Evolutionary conservation across 2,888 invertebrate species (phyloP), one percentile per base, ranked within the genome.

Genomic region (Cyclophora punctaria): DNA sequence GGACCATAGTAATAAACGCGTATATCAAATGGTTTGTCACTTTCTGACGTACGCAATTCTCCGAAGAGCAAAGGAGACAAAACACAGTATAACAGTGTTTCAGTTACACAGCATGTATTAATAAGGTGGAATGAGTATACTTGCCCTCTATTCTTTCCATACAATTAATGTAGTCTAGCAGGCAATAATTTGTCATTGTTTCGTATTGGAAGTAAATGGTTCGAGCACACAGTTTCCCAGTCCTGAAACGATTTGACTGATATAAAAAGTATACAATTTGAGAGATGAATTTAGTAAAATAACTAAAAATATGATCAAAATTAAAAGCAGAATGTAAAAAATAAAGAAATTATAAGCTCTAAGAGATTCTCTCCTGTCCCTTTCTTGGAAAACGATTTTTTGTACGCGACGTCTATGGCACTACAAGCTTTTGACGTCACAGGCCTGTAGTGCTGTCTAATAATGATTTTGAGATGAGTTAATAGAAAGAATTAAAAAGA

Each of bases 141-240:
- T 20, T 52, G 75, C 76, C 51, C 50, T 72, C 70, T 48, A 65
- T 69, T 52, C 66, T 52, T 41, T 71, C 67, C 67, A 68, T 66
- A 45, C 78, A 78, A 48, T 78, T 78, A 2, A 73, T 64, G 37
- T 63, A 77, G 45, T 77, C 75, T 55, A 78, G 3, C 50, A 68
- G 48, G 44, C 78, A 78, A 48, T 73, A 77, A 52, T 63, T 73
- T 2, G 60, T 41, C 46, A 76, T 78, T 0, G 59, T 64, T 1
- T 51, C 6, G 35, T 72, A 70, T 0, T 37, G 45, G 35, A 59
- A 67, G 35, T 62, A 66, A 2, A 69, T 1, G 0, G 73, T 69
- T 1, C 68, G 59, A 0, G 55, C 78, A 47, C 78, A 78, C 0
- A 76, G 4, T 3, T 37, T 35, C 0, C 73, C 74, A 0, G 76